These are phyloP conservation scores for Telmatherina bonti DNA, from an alignment of 2,797 vertebrate genomes.

Conservation along the genomic window DNA sequence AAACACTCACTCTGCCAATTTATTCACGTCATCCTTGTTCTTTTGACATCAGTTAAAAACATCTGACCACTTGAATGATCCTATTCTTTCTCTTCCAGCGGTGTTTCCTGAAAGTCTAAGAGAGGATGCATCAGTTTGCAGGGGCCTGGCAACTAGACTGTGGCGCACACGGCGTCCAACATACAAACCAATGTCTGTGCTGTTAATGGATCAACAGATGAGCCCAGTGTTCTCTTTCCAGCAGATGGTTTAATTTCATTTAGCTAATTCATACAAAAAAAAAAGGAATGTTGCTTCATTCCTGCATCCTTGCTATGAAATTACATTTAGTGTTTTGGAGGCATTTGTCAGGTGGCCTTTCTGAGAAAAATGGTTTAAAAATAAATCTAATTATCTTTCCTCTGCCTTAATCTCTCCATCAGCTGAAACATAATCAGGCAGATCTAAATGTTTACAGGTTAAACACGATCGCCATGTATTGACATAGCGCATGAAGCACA, in stretches of 20 bases:
- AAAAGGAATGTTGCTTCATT: slow-evolving; percentile 28
- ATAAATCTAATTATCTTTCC: slow-evolving; percentile 30
- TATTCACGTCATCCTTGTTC: slow-evolving; percentile 1
- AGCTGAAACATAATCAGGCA: slow-evolving; percentile 7
- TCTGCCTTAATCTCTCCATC: slow-evolving; percentile 34
- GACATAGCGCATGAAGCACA: slow-evolving; percentile 24
- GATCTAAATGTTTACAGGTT: slow-evolving; percentile 12
- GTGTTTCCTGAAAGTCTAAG: slow-evolving; percentile 21
- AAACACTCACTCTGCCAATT: neutral
- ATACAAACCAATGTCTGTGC: slow-evolving; percentile 1
- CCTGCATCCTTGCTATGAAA: slow-evolving; percentile 8
- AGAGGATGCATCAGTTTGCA: slow-evolving; percentile 16
- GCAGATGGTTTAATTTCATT: slow-evolving; percentile 44
- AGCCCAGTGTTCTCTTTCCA: slow-evolving; percentile 11
- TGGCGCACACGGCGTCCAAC: slow-evolving; percentile 27
- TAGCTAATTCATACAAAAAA: slow-evolving; percentile 26
- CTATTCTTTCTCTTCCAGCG: slow-evolving; percentile 24
- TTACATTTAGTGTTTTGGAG: slow-evolving; percentile 16
- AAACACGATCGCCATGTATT: slow-evolving; percentile 21
- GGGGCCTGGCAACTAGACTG: slow-evolving; percentile 4
- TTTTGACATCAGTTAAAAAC: slow-evolving; percentile 21
- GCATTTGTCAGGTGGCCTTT: slow-evolving; percentile 28
- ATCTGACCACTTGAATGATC: slow-evolving; percentile 36
- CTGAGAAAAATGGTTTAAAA: slow-evolving; percentile 29
- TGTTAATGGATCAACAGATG: slow-evolving; percentile 17